Conservation (phyloP, 2,113 vertebrate species). For the Anser brachyrhynchus region DNA sequence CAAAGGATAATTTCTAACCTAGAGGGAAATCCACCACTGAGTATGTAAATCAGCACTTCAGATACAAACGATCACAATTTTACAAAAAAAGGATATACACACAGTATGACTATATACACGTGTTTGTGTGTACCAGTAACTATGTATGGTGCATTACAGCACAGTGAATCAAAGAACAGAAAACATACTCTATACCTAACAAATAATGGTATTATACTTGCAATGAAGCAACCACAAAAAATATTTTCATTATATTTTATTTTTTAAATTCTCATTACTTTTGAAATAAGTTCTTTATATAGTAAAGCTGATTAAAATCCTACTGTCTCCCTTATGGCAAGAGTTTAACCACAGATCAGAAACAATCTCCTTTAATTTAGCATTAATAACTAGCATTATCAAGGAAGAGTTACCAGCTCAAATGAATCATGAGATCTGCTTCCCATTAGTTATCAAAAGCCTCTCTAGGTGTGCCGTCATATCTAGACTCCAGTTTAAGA, state of each 20-base stretch:
- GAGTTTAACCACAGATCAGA: not conserved
- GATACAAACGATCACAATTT: accelerated
- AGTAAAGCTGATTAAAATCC: not conserved
- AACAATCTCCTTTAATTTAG: not conserved
- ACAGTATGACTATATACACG: not conserved
- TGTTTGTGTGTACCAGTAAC: not conserved
- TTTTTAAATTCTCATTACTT: not conserved
- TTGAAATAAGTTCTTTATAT: not conserved
- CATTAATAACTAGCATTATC: not conserved
- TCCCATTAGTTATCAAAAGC: not conserved
- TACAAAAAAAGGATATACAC: not conserved
- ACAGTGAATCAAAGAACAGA: not conserved
- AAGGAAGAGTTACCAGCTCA: not conserved
- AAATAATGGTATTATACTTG: not conserved
- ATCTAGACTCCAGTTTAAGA: not conserved
- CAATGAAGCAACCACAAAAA: not conserved
- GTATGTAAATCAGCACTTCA: not conserved
- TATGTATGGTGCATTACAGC: not conserved
- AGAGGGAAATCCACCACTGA: not conserved
- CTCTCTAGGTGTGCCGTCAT: not conserved
- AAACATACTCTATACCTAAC: not conserved
- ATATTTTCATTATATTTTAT: not conserved
- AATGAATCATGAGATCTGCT: accelerated
- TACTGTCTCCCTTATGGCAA: not conserved
- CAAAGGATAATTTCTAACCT: not conserved